Conservation (phyloP, 2,888 invertebrate genomes). For the Trissonchulus latispiculum region DNA sequence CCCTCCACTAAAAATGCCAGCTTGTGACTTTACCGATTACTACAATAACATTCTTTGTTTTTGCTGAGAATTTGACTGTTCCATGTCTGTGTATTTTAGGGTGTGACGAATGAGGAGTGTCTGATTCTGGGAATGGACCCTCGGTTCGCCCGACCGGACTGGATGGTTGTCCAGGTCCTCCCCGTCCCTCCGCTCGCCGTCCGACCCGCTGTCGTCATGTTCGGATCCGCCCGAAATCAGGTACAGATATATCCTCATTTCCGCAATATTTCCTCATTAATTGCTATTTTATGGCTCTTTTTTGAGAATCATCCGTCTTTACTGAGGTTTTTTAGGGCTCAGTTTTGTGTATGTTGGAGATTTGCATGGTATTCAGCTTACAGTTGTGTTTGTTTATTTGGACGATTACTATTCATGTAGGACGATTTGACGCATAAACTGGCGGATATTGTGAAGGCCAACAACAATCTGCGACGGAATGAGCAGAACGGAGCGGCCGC, state of each 20-base stretch:
- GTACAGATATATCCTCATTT: constrained; percentile 33
- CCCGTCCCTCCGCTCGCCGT: constrained; percentile 95
- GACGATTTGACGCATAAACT: constrained; percentile 98
- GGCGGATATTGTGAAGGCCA: constrained; percentile 93
- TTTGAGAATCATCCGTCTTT: not conserved
- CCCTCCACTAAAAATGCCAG: too few species aligned
- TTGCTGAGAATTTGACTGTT: too few species aligned
- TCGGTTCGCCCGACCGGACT: constrained; percentile 75
- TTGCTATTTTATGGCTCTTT: not conserved
- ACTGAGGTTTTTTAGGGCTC: not conserved
- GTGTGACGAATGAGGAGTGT: constrained; percentile 91
- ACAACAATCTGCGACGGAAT: constrained; percentile 86
- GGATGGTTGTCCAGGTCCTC: constrained; percentile 96
- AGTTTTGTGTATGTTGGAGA: not conserved
- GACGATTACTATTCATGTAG: constrained; percentile 54
- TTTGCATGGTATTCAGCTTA: not conserved
- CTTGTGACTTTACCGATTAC: too few species aligned
- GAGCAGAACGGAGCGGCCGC: constrained; percentile 94
- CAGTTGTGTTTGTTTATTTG: constrained; percentile 10
- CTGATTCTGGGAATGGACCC: constrained; percentile 90
- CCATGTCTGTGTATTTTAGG: too few species aligned
- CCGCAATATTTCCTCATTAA: not conserved
- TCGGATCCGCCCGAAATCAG: constrained; percentile 92
- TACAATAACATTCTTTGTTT: too few species aligned
- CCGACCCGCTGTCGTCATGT: constrained; percentile 95